Evolutionary conservation across 2,888 invertebrate genomes (phyloP).

Genomic region (Andrena haemorrhoa): DNA sequence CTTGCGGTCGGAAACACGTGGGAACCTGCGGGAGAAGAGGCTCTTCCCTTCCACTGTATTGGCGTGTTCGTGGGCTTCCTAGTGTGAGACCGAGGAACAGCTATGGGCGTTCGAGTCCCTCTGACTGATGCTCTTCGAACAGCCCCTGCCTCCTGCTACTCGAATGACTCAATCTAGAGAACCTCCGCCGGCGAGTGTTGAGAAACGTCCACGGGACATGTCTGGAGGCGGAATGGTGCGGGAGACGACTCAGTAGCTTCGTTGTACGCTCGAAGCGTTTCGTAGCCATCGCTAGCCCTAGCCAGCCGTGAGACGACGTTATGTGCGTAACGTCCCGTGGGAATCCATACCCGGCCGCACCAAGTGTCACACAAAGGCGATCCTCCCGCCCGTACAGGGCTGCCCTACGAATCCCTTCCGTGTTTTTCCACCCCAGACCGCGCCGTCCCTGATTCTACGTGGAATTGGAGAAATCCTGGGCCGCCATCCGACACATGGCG

Average conservation of each 20-base stretch:
- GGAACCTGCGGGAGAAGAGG: constrained; percentile 76
- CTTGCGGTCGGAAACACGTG: constrained; percentile 81
- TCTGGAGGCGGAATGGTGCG: too few relatives aligned
- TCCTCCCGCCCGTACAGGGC: constrained; percentile 63
- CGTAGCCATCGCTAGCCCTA: constrained; percentile 37
- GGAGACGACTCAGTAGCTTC: background rate
- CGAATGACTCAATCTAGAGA: background rate
- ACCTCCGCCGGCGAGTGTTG: background rate
- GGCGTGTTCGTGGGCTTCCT: constrained; percentile 60
- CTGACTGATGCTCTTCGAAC: background rate
- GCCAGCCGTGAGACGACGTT: constrained; percentile 52
- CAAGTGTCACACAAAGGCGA: constrained; percentile 75
- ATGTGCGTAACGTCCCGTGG: constrained; percentile 78
- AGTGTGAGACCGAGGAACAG: constrained; percentile 47
- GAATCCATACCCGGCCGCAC: constrained; percentile 74
- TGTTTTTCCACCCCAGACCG: constrained; percentile 64
- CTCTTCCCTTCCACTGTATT: constrained; percentile 58
- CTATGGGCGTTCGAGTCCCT: constrained; percentile 3
- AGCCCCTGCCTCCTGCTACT: background rate
- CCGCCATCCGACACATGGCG: constrained; percentile 44
- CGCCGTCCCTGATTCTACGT: constrained; percentile 43
- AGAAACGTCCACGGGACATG: background rate
- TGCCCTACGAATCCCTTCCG: constrained; percentile 72
- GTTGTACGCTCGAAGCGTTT: background rate
- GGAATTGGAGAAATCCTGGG: constrained; percentile 54